Base-by-base conservation (phyloP, 2,888 invertebrate genomes). In the Cordylochernes scorpioides region DNA sequence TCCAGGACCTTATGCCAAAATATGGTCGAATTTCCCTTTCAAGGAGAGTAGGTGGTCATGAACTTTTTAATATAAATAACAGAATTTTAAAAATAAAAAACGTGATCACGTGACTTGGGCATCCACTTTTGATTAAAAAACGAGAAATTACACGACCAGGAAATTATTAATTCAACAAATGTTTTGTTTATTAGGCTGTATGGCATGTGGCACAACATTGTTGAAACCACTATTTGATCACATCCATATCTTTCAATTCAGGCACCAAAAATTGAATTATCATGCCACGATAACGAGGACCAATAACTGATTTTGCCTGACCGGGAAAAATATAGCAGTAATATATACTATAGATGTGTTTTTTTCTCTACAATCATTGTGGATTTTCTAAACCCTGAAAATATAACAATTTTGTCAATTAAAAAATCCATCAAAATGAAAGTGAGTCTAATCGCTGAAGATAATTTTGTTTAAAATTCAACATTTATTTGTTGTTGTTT, bases 81-180 rank as follows among this genome's bases (percentile, higher is more conserved):
- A n/a, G n/a, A n/a, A n/a, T n/a, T n/a, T n/a, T n/a, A n/a, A n/a
- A n/a, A n/a, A n/a, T n/a, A n/a, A n/a, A n/a, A n/a, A n/a, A n/a
- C n/a, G n/a, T n/a, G n/a, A n/a, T n/a, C n/a, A n/a, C n/a, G n/a
- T n/a, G n/a, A n/a, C n/a, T n/a, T n/a, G n/a, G n/a, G n/a, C n/a
- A n/a, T n/a, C n/a, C n/a, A n/a, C n/a, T n/a, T n/a, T n/a, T n/a
- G n/a, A n/a, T n/a, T n/a, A n/a, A n/a, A n/a, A 28, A 28, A 28
- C 9, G 21, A n/a, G 28, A 24, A 22, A 28, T 28, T 28, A 28
- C 19, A 28, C 21, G 28, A 22, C 28, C 28, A 24, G 28, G 28
- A 28, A 28, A 21, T 27, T 6, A 27, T 19, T 27, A 17, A 17
- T 17, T 17, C 27, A 27, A 19, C 19, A 27, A 27, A 18, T 27